Percentiles rank a stretch among this genome's conserved stretches.
Evolutionary conservation across 2,797 vertebrate species (phyloP).

Genomic region (Parauchenoglanis punctatus): DNA sequence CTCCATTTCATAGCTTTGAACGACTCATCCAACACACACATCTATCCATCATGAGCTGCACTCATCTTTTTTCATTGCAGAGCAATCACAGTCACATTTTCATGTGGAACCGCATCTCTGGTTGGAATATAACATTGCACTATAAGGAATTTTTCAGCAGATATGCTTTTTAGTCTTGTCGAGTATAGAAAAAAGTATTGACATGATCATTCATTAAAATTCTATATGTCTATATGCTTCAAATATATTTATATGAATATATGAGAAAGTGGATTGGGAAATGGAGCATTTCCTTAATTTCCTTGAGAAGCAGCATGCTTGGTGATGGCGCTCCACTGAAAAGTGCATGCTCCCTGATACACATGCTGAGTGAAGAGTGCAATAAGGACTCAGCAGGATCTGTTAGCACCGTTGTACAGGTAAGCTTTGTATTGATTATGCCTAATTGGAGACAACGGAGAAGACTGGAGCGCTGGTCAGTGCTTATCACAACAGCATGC

Average conservation of each 20-base stretch:
- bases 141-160: neutral
- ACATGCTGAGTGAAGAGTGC: neutral
- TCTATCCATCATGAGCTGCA: too few species aligned
- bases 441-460: constrained; percentile 40
- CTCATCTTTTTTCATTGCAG: too few species aligned
- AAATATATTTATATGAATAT: neutral
- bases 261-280: neutral
- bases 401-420: neutral
- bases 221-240: neutral
- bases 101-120: neutral
- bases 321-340: neutral
- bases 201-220: neutral
- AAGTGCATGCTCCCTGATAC: neutral
- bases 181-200: neutral
- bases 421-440: constrained; percentile 46
- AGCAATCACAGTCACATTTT: too few species aligned
- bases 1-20: too few species aligned
- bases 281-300: neutral
- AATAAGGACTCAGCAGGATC: neutral
- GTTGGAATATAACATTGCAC: neutral
- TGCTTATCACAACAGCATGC: constrained; percentile 17
- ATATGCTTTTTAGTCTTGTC: neutral
- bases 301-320: neutral
- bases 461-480: constrained; percentile 19
- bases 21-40: too few species aligned